Conservation (phyloP, 2,888 invertebrate species). For the Hipparchia semele region DNA sequence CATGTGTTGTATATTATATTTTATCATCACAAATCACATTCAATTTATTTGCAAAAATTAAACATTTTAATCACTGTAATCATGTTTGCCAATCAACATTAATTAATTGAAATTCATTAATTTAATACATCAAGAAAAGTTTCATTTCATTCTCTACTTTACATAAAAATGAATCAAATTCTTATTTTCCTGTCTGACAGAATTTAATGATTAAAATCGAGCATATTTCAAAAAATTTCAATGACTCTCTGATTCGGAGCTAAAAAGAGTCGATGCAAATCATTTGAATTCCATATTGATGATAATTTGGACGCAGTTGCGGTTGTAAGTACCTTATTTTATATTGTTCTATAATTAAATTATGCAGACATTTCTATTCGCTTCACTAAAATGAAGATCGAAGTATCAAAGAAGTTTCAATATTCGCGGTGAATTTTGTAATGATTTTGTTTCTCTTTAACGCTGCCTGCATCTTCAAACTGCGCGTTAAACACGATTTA, state of each 20-base stretch:
- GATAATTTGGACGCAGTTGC: too few relatives aligned
- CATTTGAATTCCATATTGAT: too few relatives aligned
- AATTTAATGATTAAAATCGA: too few relatives aligned
- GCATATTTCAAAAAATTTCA: too few relatives aligned
- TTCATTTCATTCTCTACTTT: background rate
- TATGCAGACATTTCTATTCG: too few relatives aligned
- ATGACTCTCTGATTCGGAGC: too few relatives aligned
- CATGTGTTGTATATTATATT: background rate
- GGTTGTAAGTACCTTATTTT: too few relatives aligned
- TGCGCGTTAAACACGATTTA: conserved; percentile 32
- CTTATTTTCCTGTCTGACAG: too few relatives aligned
- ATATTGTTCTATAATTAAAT: too few relatives aligned
- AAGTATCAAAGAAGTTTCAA: background rate
- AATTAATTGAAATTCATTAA: background rate
- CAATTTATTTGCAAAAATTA: conserved; percentile 12
- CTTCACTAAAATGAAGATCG: background rate
- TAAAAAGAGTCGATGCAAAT: too few relatives aligned
- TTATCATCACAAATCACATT: conserved; percentile 1
- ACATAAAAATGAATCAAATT: background rate
- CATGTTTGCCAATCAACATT: conserved; percentile 15
- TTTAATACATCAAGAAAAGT: background rate
- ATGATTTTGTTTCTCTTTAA: conserved; percentile 19
- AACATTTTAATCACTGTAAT: background rate
- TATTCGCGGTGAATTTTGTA: background rate
- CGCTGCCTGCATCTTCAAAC: conserved; percentile 26